A percentile compares a stretch with the other conserved stretches of the same genome.
phyloP scores from a whole-genome alignment of 2,113 vertebrate genomes.

The Euleptes europaea region DNA sequence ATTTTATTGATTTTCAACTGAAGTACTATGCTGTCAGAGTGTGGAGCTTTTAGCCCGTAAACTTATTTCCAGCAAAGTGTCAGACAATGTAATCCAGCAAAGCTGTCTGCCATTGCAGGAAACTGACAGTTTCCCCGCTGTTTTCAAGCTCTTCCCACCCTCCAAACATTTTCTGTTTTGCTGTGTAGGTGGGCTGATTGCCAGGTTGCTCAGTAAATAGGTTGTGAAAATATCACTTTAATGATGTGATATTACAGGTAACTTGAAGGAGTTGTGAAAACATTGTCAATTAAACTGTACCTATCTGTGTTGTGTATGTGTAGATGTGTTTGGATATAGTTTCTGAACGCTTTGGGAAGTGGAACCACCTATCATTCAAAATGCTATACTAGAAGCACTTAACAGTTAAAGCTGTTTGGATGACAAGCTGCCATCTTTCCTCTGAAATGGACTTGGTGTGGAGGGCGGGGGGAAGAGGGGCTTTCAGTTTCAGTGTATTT shows the following conservation, averaged over 20 bases:
- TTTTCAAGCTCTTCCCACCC: conserved; percentile 58
- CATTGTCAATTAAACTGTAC: conserved; percentile 66
- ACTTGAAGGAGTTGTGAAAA: conserved; percentile 71
- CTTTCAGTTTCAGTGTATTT: background rate
- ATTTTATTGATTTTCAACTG: conserved; percentile 53
- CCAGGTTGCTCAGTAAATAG: conserved; percentile 70
- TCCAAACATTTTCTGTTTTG: conserved; percentile 39
- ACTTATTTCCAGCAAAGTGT: conserved; percentile 66
- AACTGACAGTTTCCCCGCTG: conserved; percentile 56
- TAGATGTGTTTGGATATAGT: conserved; percentile 36
- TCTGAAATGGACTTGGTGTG: background rate
- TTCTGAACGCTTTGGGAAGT: conserved; percentile 57
- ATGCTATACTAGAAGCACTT: conserved; percentile 32
- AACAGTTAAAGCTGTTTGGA: conserved; percentile 12
- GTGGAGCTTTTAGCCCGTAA: conserved; percentile 62
- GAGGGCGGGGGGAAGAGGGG: background rate
- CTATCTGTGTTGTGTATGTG: conserved; percentile 23
- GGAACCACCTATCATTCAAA: conserved; percentile 50
- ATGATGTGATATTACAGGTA: conserved; percentile 71
- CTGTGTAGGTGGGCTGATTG: conserved; percentile 70
- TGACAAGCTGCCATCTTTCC: background rate
- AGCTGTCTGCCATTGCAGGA: conserved; percentile 63
- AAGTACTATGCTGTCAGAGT: conserved; percentile 45
- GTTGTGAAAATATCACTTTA: conserved; percentile 72
- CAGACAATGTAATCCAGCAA: conserved; percentile 68